Base-by-base conservation (phyloP, 2,888 invertebrate genomes). In the Aethes cnicana region DNA sequence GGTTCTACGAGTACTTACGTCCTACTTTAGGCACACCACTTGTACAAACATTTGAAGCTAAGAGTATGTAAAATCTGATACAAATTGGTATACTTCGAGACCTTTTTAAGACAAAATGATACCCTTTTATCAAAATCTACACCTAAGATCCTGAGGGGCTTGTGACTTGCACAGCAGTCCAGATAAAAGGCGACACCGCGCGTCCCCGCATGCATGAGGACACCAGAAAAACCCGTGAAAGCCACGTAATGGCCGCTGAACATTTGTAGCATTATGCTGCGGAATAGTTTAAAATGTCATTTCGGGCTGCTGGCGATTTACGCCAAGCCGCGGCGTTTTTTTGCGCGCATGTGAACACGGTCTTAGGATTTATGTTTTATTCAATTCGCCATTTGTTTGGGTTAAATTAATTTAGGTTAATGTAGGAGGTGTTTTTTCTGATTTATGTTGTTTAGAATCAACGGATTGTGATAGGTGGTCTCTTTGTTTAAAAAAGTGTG, bases 161-260 rank as follows among this genome's bases (percentile, higher is more conserved):
- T 46, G 0, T 14, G 9, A 33, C 61, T 61, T 58, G 53, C 7
- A 56, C 77, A 71, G 56, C 8, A 53, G 56, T 28, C 57, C 28
- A 61, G 69, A 69, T 68, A 71, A 83, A 84, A 80, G 69, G 69
- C 62, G 55, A 59, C 72, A 71, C 79, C 79, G 81, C 80, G 54
- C 66, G 66, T 65, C 75, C 73, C 67, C 74, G 69, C 69, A 82
- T 81, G 76, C 47, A 53, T 53, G 53, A 53, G 47, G 21, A 17
- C 33, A 6, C 18, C 20, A 47, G 47, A 53, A 53, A 53, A 53
- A 53, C 53, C 53, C 35, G 53, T 53, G 53, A 53, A 53, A 53
- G 14, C 16, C 17, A 12, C 41, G 53, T 53, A 53, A 53, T 53
- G 41, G 53, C 47, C 47, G 36, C 33, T 42, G 37, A 47, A 53